Base-by-base conservation (phyloP, 2,888 invertebrate genomes). In the Pterostichus niger region DNA sequence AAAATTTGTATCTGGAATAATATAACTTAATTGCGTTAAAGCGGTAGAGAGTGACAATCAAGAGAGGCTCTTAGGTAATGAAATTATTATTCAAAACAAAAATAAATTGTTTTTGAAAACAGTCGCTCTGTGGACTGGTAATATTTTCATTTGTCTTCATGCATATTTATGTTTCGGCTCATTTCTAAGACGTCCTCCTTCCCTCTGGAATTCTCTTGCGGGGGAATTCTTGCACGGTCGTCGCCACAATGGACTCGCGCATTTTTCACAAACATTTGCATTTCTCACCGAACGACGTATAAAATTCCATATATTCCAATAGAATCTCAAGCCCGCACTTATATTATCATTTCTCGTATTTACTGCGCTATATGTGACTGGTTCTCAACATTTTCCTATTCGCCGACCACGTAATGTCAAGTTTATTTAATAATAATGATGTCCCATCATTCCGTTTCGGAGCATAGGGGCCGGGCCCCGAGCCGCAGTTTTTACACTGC, bases 91-190 rank as follows among this genome's bases (percentile, higher is more conserved):
- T 75, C 75, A 75, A 75, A 75, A 75, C 52, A 75, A 75, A 64
- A 75, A 75, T 75, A 75, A 75, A 75, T 75, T 75, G 75, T 75
- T 75, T 75, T 75, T 75, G 17, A 44, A 73, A 73, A 59, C 79
- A 64, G 46, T 35, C 46, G 52, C 52, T 31, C 33, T 52, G 49
- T 44, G 52, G 52, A 15, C 44, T 35, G 33, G 76, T 77, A 77
- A 77, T 68, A 71, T 80, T 80, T 80, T 80, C 80, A 80, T 80
- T 80, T 71, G 52, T 77, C 17, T 68, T 80, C 80, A 80, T 80
- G 80, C 80, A 80, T 80, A 80, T 80, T 80, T 71, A 80, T 80
- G 80, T 68, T 24, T 40, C 56, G n/a, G 44, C 77, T 77, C 77
- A 77, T 77, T 77, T 56, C 75, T 75, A 31, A 64, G 80, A 11